Base-by-base conservation (phyloP, 2,888 invertebrate species). In the Nomada lathburiana region DNA sequence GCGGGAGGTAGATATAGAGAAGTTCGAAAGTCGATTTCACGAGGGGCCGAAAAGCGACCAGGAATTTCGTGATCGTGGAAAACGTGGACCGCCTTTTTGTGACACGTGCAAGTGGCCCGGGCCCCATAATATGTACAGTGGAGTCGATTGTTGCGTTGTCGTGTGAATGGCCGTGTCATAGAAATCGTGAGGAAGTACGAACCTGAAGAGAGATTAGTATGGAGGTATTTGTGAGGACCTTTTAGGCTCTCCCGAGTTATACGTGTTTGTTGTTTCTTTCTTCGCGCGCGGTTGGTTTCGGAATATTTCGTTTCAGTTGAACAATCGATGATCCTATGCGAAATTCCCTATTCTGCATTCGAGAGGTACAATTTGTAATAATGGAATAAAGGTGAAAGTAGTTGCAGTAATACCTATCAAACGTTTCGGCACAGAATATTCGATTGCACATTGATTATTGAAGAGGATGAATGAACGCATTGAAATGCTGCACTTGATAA, bases 11-110 rank as follows among this genome's bases (percentile, higher is more conserved):
- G 80, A 84, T 80, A 70, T 72, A 44, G 72, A 55, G 72, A 65
- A 64, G 78, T 79, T 84, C 64, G 68, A 84, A 81, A 85, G 81
- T 84, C 79, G 86, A 84, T 73, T 63, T 76, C 67, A 59, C 53
- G 63, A 36, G 69, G 36, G n/a, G 36, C 47, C 42, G 72, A 53
- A 62, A 76, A 69, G 57, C 55, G 75, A 7, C 47, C 53, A 74
- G 69, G 76, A 82, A 82, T 79, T 68, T 52, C 72, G 20, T 9
- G 62, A 29, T 62, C 62, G 57, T 68, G 82, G 77, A 84, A 79
- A 59, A 20, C 50, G 13, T 64, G 52, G 10, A 47, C 65, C 18
- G 16, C 44, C 64, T 29, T 65, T 59, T 76, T 29, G 20, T 13
- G 57, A 73, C 65, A 18, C 76, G 60, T 23, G 76, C 26, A 53